Base-by-base conservation (phyloP, 2,888 invertebrate genomes). In the Oscheius sp. region DNA sequence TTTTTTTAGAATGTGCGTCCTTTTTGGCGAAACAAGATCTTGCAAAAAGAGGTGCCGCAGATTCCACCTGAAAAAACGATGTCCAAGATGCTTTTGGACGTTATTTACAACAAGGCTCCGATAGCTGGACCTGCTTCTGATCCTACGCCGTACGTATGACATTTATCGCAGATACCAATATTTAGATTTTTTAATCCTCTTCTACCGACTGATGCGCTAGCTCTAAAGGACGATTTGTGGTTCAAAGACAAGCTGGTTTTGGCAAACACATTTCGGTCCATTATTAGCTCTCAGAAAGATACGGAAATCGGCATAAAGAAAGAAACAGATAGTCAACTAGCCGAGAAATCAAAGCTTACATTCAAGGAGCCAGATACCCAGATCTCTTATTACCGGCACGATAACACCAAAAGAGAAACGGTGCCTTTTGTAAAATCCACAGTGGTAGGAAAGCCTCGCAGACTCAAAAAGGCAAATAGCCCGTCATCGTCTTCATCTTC, bases 181-280 rank as follows among this genome's bases (percentile, higher is more conserved):
- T 35, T 35, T 35, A 35, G 35, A 9, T 35, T 35, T 35, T 35
- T 35, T 9, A 35, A 35, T 35, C 35, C 35, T 6, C 35, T 35
- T 9, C 35, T 35, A 35, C 35, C 35, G 35, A 46, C 45, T 18
- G 46, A 43, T 23, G 18, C 12, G 16, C 18, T 43, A n/a, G 21
- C 23, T 2, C 21, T 45, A 25, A 63, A 63, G 25, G 45, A 63
- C 27, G 63, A 43, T 6, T 1, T 25, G n/a, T 63, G 63, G 63
- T 63, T 63, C 45, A 43, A 43, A 21, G 63, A 63, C 7, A 12
- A 35, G 2, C 45, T 23, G 5, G 23, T 63, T 23, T 16, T 63
- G 63, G 46, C 21, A 18, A 63, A 63, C 25, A 63, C 63, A 9
- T 45, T 63, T 21, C 63, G 63, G 46, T 63, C 63, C 9, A 63